Conservation (phyloP, 2,797 vertebrate species). For the Chromobotia macracanthus region DNA sequence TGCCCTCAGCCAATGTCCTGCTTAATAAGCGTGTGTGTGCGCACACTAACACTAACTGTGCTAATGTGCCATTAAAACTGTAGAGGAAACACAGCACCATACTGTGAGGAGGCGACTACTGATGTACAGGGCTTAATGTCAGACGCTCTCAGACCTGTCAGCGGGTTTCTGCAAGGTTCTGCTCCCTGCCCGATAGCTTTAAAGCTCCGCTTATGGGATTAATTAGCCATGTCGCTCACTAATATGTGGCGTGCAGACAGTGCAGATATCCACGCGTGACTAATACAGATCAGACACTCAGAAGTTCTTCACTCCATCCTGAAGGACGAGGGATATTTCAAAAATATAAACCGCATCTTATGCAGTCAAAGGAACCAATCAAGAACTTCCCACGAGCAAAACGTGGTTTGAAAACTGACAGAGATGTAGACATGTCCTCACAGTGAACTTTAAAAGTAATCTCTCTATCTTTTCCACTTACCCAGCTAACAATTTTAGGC, state of each 20-base stretch:
- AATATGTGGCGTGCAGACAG: slow-evolving; percentile 13
- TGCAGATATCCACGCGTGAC: slow-evolving; percentile 44
- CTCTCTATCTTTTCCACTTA: too few species aligned
- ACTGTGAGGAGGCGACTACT: background rate
- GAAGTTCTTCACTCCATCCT: background rate
- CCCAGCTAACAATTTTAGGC: too few species aligned
- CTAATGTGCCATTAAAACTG: background rate
- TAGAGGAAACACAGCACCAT: background rate
- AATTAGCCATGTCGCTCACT: slow-evolving; percentile 39
- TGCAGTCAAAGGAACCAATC: background rate
- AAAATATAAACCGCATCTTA: background rate
- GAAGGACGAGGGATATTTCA: slow-evolving; percentile 8
- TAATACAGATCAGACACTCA: slow-evolving; percentile 3
- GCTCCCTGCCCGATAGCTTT: slow-evolving; percentile 2
- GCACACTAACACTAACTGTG: background rate
- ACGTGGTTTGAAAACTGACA: background rate
- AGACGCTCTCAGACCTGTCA: slow-evolving; percentile 9
- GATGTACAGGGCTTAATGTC: slow-evolving; percentile 5
- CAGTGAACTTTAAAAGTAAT: background rate
- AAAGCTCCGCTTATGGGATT: slow-evolving; percentile 43
- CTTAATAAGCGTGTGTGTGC: background rate
- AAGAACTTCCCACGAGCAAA: background rate
- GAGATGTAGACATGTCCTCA: background rate
- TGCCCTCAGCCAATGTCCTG: background rate
- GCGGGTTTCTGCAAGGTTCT: slow-evolving; percentile 25